phyloP scores from a whole-genome alignment of 2,113 vertebrate genomes.

The Lophochroa leadbeateri region DNA sequence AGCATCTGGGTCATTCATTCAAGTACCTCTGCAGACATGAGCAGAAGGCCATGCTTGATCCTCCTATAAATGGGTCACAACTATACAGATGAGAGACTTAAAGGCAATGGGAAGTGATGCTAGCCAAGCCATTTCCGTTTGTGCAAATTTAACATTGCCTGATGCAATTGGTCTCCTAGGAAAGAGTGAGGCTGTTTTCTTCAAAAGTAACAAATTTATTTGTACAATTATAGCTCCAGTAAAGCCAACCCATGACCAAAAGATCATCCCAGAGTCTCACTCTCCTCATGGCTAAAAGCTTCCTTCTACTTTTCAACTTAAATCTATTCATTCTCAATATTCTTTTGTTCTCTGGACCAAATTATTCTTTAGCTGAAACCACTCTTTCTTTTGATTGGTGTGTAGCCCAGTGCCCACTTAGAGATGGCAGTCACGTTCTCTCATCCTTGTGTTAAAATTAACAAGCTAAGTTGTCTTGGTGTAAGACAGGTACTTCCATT shows the following conservation, averaged over 20 bases:
- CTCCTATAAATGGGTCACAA: neutral
- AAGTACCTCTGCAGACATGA: neutral
- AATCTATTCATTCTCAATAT: neutral
- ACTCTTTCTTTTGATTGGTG: neutral
- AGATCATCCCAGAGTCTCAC: neutral
- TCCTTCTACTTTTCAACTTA: neutral
- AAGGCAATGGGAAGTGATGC: neutral
- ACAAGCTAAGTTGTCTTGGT: neutral
- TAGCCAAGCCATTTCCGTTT: neutral
- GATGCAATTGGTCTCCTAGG: neutral
- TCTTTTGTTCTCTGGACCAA: neutral
- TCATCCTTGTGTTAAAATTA: neutral
- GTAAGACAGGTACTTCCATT: neutral
- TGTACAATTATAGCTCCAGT: neutral
- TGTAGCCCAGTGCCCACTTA: neutral
- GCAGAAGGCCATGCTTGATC: neutral
- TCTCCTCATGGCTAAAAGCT: neutral
- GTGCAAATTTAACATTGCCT: neutral
- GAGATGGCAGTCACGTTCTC: neutral
- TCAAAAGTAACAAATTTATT: neutral
- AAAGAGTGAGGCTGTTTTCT: neutral
- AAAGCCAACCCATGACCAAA: neutral
- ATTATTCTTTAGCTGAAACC: neutral
- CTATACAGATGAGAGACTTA: neutral
- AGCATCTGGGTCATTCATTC: neutral